Evolutionary conservation across 2,888 invertebrate species (phyloP), one percentile per base, ranked within the genome.

Genomic region (Agriotes lineatus): DNA sequence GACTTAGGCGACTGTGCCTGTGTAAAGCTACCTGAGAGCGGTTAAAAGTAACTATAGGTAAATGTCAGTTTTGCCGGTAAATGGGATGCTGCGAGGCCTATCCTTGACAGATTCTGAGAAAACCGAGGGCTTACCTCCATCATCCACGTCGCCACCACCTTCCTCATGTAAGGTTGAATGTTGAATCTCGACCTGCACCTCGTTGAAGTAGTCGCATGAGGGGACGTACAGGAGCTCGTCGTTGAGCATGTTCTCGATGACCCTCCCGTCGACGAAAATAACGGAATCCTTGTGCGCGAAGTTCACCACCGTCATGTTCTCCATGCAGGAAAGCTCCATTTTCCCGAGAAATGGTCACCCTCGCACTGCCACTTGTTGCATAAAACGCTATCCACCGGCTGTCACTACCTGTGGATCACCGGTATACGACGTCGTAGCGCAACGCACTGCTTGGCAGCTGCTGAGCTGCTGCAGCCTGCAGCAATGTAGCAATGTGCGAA

Each of bases 101-200:
- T n/a, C n/a, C n/a, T n/a, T n/a, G n/a, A n/a, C n/a, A n/a, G n/a
- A 25, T 25, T 25, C 3, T 25, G 7, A 25, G 3, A 25, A 25
- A 25, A 25, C 6, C 1, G 1, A 5, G 10, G 3, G 3, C 39
- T 84, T 83, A 94, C 94, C 90, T 95, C 94, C 69, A 93, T 85
- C 94, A 95, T 94, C 94, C 94, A 95, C 63, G 91, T 90, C 14
- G 93, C 90, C 69, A 94, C 93, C 72, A 94, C 90, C 84, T 93
- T 92, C 79, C 94, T 85, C 94, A 94, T 94, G 82, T 90, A 93
- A 6, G 93, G 93, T 80, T 91, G n/a, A n/a, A n/a, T n/a, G n/a
- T n/a, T n/a, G 89, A 74, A 95, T 88, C 81, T 93, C 93, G 62
- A 87, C 88, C 82, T 93, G 93, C 59, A 92, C 88, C 77, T 88